Percentiles rank a stretch among this genome's conserved stretches.
phyloP scores from a whole-genome alignment of 2,113 vertebrate species.

The Siniperca knerii region DNA sequence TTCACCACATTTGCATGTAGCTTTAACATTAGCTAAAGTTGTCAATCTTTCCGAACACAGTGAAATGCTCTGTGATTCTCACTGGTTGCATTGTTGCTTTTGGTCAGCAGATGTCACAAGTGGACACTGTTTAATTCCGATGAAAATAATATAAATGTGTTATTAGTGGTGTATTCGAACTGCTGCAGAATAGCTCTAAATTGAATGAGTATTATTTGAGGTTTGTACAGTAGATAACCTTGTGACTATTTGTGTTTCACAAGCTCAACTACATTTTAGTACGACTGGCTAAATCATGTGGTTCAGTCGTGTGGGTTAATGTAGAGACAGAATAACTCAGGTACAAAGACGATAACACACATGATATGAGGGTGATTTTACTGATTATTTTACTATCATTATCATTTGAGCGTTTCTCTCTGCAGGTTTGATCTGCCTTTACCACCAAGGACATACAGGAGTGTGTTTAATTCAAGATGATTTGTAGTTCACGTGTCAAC shows the following conservation, averaged over 20 bases:
- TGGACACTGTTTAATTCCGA: conserved; percentile 20
- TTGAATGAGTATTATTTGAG: neutral
- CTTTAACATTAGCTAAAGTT: neutral
- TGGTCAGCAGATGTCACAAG: conserved; percentile 60
- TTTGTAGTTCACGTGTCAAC: neutral
- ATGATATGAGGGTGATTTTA: neutral
- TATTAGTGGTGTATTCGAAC: neutral
- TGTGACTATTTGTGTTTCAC: neutral
- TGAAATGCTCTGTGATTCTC: neutral
- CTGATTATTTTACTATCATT: neutral
- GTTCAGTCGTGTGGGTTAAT: neutral
- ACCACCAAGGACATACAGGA: no score
- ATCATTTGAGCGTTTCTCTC: neutral
- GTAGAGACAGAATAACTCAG: neutral
- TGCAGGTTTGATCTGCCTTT: neutral
- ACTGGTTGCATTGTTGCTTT: conserved; percentile 14
- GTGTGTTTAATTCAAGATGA: neutral
- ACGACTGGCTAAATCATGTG: neutral
- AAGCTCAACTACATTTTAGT: neutral
- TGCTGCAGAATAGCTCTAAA: neutral
- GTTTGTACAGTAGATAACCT: neutral
- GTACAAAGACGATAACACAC: neutral
- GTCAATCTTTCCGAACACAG: neutral
- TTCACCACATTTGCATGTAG: neutral
- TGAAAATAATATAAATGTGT: neutral